phyloP scores from a whole-genome alignment of 2,113 vertebrate species.

The Albula goreensis region DNA sequence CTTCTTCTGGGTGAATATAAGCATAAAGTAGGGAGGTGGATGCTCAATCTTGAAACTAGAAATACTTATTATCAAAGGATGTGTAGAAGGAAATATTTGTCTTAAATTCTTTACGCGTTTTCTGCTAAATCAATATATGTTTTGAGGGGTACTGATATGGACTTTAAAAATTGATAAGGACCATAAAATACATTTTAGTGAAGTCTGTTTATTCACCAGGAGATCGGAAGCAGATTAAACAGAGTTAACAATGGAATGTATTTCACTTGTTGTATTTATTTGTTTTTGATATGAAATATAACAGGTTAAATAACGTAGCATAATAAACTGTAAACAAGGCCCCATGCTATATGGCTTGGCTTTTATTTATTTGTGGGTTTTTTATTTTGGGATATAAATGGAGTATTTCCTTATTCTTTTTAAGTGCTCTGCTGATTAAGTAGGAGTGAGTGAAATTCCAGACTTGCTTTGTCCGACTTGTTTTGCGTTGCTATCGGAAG shows the following conservation, averaged over 20 bases:
- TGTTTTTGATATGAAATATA: slow-evolving; percentile 64
- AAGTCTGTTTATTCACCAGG: slow-evolving; percentile 62
- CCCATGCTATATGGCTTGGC: slow-evolving; percentile 66
- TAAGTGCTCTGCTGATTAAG: slow-evolving; percentile 64
- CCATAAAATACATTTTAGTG: slow-evolving; percentile 50
- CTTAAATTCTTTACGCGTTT: slow-evolving; percentile 74
- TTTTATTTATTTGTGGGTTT: slow-evolving; percentile 56
- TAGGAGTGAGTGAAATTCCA: slow-evolving; percentile 64
- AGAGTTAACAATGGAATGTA: neutral
- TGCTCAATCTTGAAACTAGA: slow-evolving; percentile 75
- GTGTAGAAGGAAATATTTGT: slow-evolving; percentile 67
- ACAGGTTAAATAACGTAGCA: slow-evolving; percentile 68
- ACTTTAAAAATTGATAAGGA: too few species aligned
- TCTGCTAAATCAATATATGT: slow-evolving; percentile 72
- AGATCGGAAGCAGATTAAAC: neutral
- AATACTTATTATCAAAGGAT: slow-evolving; percentile 48
- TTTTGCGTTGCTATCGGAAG: slow-evolving; percentile 58
- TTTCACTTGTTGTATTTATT: slow-evolving; percentile 48
- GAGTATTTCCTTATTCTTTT: slow-evolving; percentile 59
- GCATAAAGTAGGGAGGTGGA: slow-evolving; percentile 71
- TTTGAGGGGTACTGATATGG: slow-evolving; percentile 19
- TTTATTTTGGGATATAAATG: slow-evolving; percentile 62
- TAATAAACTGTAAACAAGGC: slow-evolving; percentile 48
- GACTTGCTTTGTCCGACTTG: slow-evolving; percentile 73
- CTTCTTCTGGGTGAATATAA: slow-evolving; percentile 72